Percentiles rank a stretch among this genome's conserved stretches.
Conservation (phyloP, 1,140 invertebrate species). For the Ooceraea biroi region DNA sequence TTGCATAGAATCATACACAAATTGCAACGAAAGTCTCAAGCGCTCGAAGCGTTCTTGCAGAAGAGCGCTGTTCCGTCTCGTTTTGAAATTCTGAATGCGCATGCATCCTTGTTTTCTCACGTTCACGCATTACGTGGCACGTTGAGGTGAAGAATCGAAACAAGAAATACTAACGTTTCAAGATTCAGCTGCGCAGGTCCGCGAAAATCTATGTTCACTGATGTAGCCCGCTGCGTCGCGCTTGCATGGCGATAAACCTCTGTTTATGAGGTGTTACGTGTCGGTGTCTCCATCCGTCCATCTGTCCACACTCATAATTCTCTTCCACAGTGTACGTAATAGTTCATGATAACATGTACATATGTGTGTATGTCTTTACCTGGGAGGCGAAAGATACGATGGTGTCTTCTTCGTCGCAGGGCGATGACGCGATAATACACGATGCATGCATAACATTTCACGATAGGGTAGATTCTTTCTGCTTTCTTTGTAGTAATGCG, state of each 20-base stretch:
- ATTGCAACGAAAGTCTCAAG: conserved; percentile 6
- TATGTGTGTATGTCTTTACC: conserved; percentile 26
- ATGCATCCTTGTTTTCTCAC: background rate
- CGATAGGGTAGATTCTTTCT: background rate
- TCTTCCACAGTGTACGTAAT: conserved; percentile 67
- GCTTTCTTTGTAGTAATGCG: conserved; percentile 3
- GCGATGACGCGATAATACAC: background rate
- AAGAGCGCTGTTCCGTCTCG: too few relatives aligned
- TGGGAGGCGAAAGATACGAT: conserved; percentile 5
- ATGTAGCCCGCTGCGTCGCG: conserved; percentile 54
- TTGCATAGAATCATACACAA: background rate
- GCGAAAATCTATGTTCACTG: conserved; percentile 76
- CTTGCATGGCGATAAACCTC: conserved; percentile 63
- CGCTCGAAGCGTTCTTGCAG: background rate
- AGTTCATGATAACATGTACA: conserved; percentile 54
- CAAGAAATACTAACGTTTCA: conserved; percentile 55
- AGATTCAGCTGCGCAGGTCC: conserved; percentile 79
- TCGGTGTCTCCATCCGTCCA: conserved; percentile 25
- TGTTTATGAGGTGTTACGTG: conserved; percentile 60
- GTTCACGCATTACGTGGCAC: background rate
- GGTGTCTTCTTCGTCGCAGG: conserved; percentile 17
- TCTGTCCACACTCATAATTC: conserved; percentile 63
- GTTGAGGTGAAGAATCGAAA: background rate
- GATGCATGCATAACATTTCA: conserved; percentile 27
- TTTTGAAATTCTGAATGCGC: background rate